phyloP scores from a whole-genome alignment of 1,140 invertebrate species.

The Chrysoperla carnea region DNA sequence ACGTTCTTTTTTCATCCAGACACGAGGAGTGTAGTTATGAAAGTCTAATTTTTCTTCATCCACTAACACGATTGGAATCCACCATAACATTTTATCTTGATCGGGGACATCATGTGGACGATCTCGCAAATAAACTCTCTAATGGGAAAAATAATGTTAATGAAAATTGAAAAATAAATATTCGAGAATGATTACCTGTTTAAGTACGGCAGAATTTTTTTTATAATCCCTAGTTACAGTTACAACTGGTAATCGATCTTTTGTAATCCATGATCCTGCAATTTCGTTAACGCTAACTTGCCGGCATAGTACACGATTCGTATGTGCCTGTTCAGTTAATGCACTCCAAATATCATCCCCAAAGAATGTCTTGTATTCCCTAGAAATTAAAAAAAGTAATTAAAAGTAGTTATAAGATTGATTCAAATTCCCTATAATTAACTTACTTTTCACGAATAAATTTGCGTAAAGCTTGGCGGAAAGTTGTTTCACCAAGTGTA shows the following conservation, averaged over 20 bases:
- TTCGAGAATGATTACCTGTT: constrained; percentile 32
- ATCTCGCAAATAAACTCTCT: constrained; percentile 50
- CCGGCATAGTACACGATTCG: constrained; percentile 33
- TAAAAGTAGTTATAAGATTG: too few species aligned
- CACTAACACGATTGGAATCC: constrained; percentile 42
- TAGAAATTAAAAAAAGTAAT: constrained; percentile 14
- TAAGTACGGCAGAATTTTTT: constrained; percentile 35
- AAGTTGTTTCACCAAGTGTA: constrained; percentile 61
- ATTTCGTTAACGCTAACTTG: constrained; percentile 44
- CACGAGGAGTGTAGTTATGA: constrained; percentile 25
- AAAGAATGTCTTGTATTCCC: constrained; percentile 54
- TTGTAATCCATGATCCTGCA: constrained; percentile 62
- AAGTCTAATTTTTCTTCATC: constrained; percentile 35
- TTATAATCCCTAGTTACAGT: constrained; percentile 51
- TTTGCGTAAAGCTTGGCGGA: constrained; percentile 52
- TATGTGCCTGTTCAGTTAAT: constrained; percentile 44
- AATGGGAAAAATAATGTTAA: constrained; percentile 2
- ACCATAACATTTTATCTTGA: constrained; percentile 44
- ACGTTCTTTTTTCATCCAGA: constrained; percentile 39
- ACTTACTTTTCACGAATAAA: constrained; percentile 43
- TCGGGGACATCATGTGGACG: constrained; percentile 42
- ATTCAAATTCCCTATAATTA: neutral
- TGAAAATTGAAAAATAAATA: neutral
- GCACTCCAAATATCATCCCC: constrained; percentile 66
- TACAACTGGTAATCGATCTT: constrained; percentile 64